Evolutionary conservation across 2,113 vertebrate species (phyloP).

Genomic region (Dendrocopos noguchii): DNA sequence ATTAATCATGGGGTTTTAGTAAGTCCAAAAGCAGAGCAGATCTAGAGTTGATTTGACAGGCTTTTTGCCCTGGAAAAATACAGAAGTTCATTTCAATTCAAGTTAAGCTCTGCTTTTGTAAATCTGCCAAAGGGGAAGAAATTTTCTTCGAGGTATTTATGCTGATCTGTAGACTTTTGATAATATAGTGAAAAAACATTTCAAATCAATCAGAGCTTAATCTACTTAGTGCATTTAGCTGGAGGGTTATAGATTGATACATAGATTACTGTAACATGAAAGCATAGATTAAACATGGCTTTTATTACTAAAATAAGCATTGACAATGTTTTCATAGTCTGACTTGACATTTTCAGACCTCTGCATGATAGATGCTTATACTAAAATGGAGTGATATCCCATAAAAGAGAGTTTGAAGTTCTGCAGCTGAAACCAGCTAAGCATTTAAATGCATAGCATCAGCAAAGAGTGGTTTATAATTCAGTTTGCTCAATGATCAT

Average conservation of each 20-base stretch:
- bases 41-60: constrained; percentile 43
- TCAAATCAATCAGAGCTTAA: constrained; percentile 65
- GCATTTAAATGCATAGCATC: constrained; percentile 8
- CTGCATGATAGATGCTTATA: constrained; percentile 22
- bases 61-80: constrained; percentile 52
- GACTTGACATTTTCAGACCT: constrained; percentile 39
- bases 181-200: constrained; percentile 58
- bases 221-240: constrained; percentile 60
- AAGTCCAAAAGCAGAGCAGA: not conserved
- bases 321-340: constrained; percentile 35
- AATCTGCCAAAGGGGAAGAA: constrained; percentile 54
- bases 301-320: constrained; percentile 57
- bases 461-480: not conserved
- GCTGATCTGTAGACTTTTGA: constrained; percentile 59
- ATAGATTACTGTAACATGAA: constrained; percentile 42
- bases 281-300: constrained; percentile 37
- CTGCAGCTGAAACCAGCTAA: not conserved
- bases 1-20: constrained; percentile 20
- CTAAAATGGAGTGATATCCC: not conserved
- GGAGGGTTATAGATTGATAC: constrained; percentile 38
- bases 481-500: not conserved
- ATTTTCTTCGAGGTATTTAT: constrained; percentile 61
- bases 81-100: constrained; percentile 57
- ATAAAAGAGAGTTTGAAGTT: constrained; percentile 8
- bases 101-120: constrained; percentile 58